Evolutionary conservation across 2,888 invertebrate species (phyloP), one percentile per base, ranked within the genome.

Genomic region (Eristalinus aeneus): DNA sequence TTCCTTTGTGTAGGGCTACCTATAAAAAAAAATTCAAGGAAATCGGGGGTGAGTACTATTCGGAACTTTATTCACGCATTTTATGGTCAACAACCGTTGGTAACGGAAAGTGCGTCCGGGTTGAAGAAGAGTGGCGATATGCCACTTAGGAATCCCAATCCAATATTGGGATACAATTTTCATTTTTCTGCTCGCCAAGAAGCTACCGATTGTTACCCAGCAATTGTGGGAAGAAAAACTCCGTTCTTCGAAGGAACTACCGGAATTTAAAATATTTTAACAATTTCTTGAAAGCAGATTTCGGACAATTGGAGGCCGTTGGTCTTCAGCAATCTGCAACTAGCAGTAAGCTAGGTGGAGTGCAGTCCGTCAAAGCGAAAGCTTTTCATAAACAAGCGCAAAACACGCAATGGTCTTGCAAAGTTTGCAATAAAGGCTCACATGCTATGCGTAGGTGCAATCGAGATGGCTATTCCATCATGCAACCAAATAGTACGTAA

Each of bases 151-250:
- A 11, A 46, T 64, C 54, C 16, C 56, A 8, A n/a, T 64, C 3
- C 27, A 64, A 1, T n/a, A 61, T 16, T 73, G 56, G 73, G 36
- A 73, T 36, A 20, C 8, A 2, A 36, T 73, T 10, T 16, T 73
- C 10, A 56, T 73, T 11, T 73, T 36, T 11, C 5, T 53, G 10
- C 32, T 16, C 11, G 53, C 5, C 53, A 53, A 53, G 53, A 53
- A 53, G 12, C n/a, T 53, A 53, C 53, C 53, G 10, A 53, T 53
- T 53, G 2, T 53, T 53, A 72, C 71, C 27, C 73, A 73, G 54
- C 64, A 64, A 34, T 39, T 73, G 34, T 64, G 73, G 73, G 64
- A 73, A 64, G 73, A 73, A 31, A 63, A 64, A 27, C 23, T 64
- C 9, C 63, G 73, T 6, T 54, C 34, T 11, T 36, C 6, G 6